phyloP scores from a whole-genome alignment of 2,888 invertebrate genomes.

The Lasioglossum zephyrum region DNA sequence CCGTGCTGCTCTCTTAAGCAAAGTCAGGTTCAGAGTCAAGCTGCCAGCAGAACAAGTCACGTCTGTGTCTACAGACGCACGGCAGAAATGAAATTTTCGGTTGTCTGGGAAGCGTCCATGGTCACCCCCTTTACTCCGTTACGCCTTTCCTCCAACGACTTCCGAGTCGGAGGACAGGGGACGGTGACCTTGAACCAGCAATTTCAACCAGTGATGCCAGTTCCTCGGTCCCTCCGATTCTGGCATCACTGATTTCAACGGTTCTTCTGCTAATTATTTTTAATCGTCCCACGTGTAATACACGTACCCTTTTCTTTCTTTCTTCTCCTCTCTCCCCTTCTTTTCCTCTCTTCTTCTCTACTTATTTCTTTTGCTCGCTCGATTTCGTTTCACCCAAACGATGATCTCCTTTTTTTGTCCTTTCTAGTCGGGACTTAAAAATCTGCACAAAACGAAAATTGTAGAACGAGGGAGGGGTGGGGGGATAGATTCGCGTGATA shows the following conservation, averaged over 20 bases:
- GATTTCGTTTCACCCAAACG: conserved; percentile 12
- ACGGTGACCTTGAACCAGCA: not conserved
- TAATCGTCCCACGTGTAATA: not conserved
- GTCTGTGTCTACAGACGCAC: too few species aligned
- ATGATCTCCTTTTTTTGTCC: conserved; percentile 18
- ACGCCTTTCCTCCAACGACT: not conserved
- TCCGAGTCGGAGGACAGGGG: not conserved
- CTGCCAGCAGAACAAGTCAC: too few species aligned
- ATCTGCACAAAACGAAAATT: conserved; percentile 33
- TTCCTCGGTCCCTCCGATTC: too few species aligned
- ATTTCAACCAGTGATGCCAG: too few species aligned
- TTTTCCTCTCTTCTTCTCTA: not conserved
- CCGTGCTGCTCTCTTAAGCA: too few species aligned
- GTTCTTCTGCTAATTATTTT: not conserved
- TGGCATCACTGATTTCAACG: not conserved
- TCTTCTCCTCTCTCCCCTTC: conserved; percentile 5
- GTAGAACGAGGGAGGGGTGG: not conserved
- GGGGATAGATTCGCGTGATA: not conserved
- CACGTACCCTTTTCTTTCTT: conserved; percentile 21
- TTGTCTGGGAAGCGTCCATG: not conserved
- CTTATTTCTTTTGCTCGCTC: conserved; percentile 16
- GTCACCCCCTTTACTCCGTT: not conserved
- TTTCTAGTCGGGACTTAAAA: conserved; percentile 26
- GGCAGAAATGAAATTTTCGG: too few species aligned
- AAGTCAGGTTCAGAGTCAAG: too few species aligned